Percentiles rank a stretch among this genome's conserved stretches.
These are phyloP conservation scores for Cinclus cinclus DNA, from an alignment of 2,113 vertebrate species.

Conservation along the genomic window DNA sequence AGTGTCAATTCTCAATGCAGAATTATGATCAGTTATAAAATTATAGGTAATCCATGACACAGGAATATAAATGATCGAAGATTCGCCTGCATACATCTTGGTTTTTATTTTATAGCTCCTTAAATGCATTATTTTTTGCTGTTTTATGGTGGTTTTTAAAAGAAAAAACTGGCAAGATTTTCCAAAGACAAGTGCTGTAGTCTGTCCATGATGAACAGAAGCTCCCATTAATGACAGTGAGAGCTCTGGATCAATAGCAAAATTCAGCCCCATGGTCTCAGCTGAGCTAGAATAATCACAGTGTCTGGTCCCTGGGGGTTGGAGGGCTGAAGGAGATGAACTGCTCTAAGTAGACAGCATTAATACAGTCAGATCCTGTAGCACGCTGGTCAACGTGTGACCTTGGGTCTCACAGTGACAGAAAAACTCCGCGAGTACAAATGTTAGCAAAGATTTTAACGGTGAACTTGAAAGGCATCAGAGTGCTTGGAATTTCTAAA, in stretches of 20 bases:
- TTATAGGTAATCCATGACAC: not conserved
- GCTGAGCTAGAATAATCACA: not conserved
- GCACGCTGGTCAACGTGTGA: not conserved
- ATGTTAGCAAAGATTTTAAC: not conserved
- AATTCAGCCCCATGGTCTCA: not conserved
- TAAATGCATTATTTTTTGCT: not conserved
- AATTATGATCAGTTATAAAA: not conserved
- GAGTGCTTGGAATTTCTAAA: not conserved
- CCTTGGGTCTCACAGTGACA: not conserved
- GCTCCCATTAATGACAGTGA: not conserved
- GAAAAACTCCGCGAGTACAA: not conserved
- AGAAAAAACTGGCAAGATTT: not conserved
- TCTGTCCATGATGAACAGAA: not conserved
- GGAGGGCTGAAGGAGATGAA: not conserved
- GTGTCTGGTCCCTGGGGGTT: not conserved
- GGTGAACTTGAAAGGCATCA: not conserved
- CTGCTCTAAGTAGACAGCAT: not conserved
- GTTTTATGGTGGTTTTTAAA: not conserved
- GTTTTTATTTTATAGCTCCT: not conserved
- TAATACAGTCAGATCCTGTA: not conserved
- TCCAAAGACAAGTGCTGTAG: not conserved
- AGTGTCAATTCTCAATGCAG: not conserved
- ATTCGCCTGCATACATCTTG: not conserved
- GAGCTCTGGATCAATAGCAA: not conserved
- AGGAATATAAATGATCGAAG: not conserved